Evolutionary conservation across 2,113 vertebrate genomes (phyloP).

Genomic region (Stictonetta naevosa): DNA sequence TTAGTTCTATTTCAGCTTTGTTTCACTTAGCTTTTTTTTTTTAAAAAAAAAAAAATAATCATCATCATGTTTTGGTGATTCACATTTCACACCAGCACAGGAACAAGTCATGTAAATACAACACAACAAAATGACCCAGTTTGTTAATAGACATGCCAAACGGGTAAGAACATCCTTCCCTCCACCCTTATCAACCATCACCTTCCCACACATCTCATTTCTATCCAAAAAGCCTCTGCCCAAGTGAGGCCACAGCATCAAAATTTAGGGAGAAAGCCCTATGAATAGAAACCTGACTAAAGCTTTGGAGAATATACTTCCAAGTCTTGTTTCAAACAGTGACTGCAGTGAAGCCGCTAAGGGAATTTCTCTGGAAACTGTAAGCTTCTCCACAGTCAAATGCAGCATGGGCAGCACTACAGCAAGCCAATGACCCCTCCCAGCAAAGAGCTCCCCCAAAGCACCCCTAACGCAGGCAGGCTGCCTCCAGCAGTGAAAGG

Average conservation of each 20-base stretch:
- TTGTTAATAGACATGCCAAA: constrained; percentile 61
- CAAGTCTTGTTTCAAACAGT: neutral
- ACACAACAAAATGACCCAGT: constrained; percentile 62
- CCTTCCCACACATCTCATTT: constrained; percentile 60
- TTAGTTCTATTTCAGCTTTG: constrained; percentile 59
- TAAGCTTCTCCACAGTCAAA: neutral
- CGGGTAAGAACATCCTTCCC: constrained; percentile 61
- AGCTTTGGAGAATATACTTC: constrained; percentile 9
- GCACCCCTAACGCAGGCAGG: neutral
- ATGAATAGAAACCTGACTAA: constrained; percentile 36
- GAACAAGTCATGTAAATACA: constrained; percentile 69
- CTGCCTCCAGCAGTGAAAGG: neutral
- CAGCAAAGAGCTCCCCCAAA: neutral
- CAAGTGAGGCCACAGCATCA: neutral
- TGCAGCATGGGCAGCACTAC: neutral
- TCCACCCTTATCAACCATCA: constrained; percentile 55
- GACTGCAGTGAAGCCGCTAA: neutral
- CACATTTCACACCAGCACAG: constrained; percentile 66
- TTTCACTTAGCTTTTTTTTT: constrained; percentile 44
- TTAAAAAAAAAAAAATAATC: too few species aligned
- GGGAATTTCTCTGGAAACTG: constrained; percentile 5
- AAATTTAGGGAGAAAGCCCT: constrained; percentile 37
- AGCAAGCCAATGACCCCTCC: neutral
- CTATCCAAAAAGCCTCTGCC: constrained; percentile 47
- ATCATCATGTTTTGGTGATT: constrained; percentile 68